These are phyloP conservation scores for Cheilosia urbana DNA, from an alignment of 2,888 invertebrate species.

Conservation along the genomic window DNA sequence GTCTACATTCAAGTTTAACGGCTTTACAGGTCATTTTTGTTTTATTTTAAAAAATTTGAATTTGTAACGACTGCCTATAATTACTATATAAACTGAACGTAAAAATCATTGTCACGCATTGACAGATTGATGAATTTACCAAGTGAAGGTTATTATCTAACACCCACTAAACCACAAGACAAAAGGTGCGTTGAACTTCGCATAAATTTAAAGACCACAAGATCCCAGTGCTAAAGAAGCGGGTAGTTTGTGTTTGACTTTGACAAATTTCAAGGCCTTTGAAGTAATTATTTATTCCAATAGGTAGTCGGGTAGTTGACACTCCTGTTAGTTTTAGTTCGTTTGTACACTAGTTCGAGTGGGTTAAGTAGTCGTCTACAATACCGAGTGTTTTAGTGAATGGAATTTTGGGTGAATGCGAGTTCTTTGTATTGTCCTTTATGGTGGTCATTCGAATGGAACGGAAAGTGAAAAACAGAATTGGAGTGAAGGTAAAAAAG, in stretches of 20 bases:
- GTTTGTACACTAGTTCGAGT: not conserved
- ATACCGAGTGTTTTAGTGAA: conserved; percentile 35
- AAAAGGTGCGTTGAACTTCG: conserved; percentile 60
- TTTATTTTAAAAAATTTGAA: not conserved
- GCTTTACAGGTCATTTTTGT: conserved; percentile 30
- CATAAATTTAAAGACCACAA: conserved; percentile 22
- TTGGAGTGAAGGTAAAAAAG: too few relatives aligned
- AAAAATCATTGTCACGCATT: conserved; percentile 48
- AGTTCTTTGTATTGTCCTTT: conserved; percentile 29
- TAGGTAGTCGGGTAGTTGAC: conserved; percentile 34
- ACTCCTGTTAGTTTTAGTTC: conserved; percentile 21
- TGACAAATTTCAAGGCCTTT: conserved; percentile 66
- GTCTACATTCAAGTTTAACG: conserved; percentile 3
- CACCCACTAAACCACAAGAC: not conserved
- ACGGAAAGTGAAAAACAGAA: conserved; percentile 15
- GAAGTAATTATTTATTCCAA: conserved; percentile 27
- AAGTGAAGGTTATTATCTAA: not conserved
- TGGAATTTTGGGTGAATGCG: conserved; percentile 23
- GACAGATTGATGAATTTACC: conserved; percentile 30
- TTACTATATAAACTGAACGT: conserved; percentile 21
- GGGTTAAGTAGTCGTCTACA: conserved; percentile 13
- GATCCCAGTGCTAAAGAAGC: conserved; percentile 26
- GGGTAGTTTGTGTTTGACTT: conserved; percentile 50
- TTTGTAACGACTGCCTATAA: not conserved
- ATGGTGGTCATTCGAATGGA: conserved; percentile 21